phyloP scores from a whole-genome alignment of 2,888 invertebrate genomes.

The Siphonodentalium dalli region DNA sequence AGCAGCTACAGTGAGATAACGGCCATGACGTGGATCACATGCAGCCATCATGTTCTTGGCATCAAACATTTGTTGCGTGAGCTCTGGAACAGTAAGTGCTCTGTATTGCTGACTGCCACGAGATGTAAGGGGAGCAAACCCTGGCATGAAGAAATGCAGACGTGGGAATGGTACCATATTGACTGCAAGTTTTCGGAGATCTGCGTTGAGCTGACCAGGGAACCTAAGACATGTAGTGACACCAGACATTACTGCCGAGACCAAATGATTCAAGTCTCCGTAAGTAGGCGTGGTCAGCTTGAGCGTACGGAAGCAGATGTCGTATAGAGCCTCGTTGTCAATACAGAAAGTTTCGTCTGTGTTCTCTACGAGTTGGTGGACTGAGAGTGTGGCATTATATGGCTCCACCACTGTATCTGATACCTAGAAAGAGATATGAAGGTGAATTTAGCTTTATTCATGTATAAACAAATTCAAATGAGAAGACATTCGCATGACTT shows the following conservation, averaged over 20 bases:
- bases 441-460: too few relatives aligned
- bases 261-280: slow-evolving; percentile 36
- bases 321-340: slow-evolving; percentile 29
- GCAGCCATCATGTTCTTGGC: slow-evolving; percentile 98
- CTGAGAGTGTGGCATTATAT: slow-evolving; percentile 84
- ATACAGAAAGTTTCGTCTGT: slow-evolving; percentile 45
- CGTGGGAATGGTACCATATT: slow-evolving; percentile 91
- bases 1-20: slow-evolving; percentile 84
- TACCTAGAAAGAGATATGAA: slow-evolving; percentile 66
- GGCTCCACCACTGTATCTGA: slow-evolving; percentile 75
- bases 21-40: slow-evolving; percentile 88
- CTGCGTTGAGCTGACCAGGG: slow-evolving; percentile 81
- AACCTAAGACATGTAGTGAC: slow-evolving; percentile 62
- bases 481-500: too few relatives aligned
- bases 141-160: slow-evolving; percentile 87
- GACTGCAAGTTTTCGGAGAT: slow-evolving; percentile 73
- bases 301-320: slow-evolving; percentile 68
- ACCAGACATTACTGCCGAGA: slow-evolving; percentile 65
- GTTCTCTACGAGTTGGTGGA: slow-evolving; percentile 73
- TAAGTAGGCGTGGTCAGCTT: slow-evolving; percentile 58
- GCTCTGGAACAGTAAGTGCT: slow-evolving; percentile 82
- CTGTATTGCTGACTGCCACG: slow-evolving; percentile 82
- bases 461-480: too few relatives aligned
- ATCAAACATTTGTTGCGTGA: slow-evolving; percentile 88
- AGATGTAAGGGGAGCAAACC: slow-evolving; percentile 86